Conservation (phyloP, 2,888 invertebrate species). For the Sarcophaga subvicina region DNA sequence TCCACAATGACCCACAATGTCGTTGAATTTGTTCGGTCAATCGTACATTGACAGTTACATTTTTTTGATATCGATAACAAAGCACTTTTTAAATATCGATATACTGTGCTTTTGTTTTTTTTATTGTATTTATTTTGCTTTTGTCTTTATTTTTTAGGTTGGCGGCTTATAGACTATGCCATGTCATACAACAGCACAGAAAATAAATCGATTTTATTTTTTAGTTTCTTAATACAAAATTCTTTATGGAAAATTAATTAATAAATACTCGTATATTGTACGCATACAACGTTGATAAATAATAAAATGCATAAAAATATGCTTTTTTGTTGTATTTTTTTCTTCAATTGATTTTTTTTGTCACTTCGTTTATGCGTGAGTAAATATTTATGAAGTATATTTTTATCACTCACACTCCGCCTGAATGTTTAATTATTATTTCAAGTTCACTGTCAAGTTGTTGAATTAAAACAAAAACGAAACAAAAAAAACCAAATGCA, state of each 20-base stretch:
- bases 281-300: neutral
- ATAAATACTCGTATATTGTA: slow-evolving; percentile 3
- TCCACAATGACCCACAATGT: slow-evolving; percentile 62
- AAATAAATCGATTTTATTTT: neutral
- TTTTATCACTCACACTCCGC: slow-evolving; percentile 48
- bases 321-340: neutral
- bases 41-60: slow-evolving; percentile 62
- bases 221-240: neutral
- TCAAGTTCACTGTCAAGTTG: slow-evolving; percentile 67
- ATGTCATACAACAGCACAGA: neutral
- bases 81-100: slow-evolving; percentile 44
- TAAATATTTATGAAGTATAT: slow-evolving; percentile 17
- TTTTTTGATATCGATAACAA: slow-evolving; percentile 35
- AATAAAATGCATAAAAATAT: slow-evolving; percentile 50
- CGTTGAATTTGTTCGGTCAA: neutral
- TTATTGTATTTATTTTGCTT: neutral
- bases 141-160: neutral
- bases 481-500: neutral
- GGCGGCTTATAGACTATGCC: neutral
- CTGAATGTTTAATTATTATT: slow-evolving; percentile 67
- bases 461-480: slow-evolving; percentile 4
- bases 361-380: slow-evolving; percentile 12
- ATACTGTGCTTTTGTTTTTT: neutral
- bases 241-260: slow-evolving; percentile 40
- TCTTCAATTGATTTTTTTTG: neutral